Evolutionary conservation across 2,888 invertebrate species (phyloP), one percentile per base, ranked within the genome.

Genomic region (Erebia aethiops): DNA sequence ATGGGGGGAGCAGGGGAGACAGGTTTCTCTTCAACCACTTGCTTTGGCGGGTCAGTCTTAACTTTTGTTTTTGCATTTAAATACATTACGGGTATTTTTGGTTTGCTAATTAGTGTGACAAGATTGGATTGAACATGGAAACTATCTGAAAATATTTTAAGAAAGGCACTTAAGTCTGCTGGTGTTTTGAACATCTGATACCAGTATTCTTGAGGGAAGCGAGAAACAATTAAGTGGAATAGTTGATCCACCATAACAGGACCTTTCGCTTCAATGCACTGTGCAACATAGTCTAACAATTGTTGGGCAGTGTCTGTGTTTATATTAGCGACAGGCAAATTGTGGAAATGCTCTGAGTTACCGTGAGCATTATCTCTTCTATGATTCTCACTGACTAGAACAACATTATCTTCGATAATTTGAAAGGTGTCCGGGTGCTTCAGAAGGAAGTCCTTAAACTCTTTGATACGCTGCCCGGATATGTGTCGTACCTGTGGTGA

Each of bases 401-500:
- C 94, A 56, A 98, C 98, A 81, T 96, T 96, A 87, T 97, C 97
- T 77, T 98, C 98, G 69, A 96, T 95, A 62, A 99, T 96, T 72
- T 96, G 95, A 88, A 98, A 99, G 71, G 96, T 95, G 77, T 98
- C 97, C 0, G 97, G 95, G 87, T 98, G 97, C 85, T 97, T 96
- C 74, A 95, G 82, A 16, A 99, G 94, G 88, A 99, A 99, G 76
- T 98, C 98, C 79, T 96, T 95, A 87, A 99, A 99, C 90, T 99
- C 98, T 87, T 97, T 97, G 83, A 98, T 97, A 87, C 98, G 98
- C 87, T 98, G 98, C 16, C 96, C 96, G 77, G 98, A 98, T 82
- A 99, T 98, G 89, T 99, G 98, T 75, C 99, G 96, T 77, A 99
- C 98, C 94, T 99, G 99, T 16, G 98, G 98, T 73, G 98, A 97